Evolutionary conservation across 2,797 vertebrate species (phyloP).

Genomic region (Hippocampus kuda): DNA sequence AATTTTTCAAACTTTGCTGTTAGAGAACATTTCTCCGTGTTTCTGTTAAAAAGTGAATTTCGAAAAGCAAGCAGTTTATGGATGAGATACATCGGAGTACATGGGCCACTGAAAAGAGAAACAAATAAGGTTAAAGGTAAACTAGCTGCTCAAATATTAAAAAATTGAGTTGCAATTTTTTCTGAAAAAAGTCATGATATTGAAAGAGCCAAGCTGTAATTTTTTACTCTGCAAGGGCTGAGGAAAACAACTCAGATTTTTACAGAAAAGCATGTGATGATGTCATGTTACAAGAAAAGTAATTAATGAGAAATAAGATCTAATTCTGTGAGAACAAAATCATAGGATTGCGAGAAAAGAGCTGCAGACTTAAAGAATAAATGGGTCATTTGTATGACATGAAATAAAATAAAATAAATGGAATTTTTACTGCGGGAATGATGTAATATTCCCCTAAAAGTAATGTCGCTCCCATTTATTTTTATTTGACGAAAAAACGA

Average conservation of each 20-base stretch:
- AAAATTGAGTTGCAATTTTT: no score
- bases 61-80: neutral
- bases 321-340: no score
- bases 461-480: no score
- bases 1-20: neutral
- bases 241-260: no score
- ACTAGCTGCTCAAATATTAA: no score
- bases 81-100: neutral
- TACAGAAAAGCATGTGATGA: no score
- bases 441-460: neutral
- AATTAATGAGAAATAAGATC: no score
- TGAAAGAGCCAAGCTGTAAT: no score
- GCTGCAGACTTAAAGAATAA: neutral
- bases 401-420: neutral
- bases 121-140: neutral
- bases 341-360: neutral
- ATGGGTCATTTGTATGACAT: neutral
- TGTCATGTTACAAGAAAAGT: no score
- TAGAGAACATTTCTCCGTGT: neutral
- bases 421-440: neutral
- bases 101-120: neutral
- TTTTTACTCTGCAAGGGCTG: no score
- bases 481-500: no score
- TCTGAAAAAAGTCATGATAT: no score
- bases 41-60: neutral